Percentiles rank a stretch among this genome's conserved stretches.
Conservation (phyloP, 2,797 vertebrate species). For the Spinibarbus caldwelli region DNA sequence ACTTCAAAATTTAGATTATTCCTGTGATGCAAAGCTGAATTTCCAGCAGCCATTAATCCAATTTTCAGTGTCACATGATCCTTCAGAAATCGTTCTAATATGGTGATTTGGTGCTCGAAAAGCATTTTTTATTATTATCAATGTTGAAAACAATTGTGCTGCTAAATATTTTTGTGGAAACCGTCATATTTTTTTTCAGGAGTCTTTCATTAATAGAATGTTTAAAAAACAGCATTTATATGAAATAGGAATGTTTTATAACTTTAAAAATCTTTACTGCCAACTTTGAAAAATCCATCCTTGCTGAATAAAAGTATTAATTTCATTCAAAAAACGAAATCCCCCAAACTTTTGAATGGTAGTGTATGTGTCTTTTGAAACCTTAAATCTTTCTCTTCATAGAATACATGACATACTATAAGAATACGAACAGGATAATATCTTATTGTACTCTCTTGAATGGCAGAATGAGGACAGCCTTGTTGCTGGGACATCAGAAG, state of each 20-base stretch:
- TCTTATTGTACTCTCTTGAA: background rate
- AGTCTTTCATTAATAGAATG: background rate
- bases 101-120: background rate
- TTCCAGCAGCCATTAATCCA: no score
- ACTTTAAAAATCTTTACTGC: no score
- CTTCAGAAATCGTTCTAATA: background rate
- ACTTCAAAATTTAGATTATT: no score
- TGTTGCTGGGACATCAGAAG: conserved; percentile 89
- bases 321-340: background rate
- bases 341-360: background rate
- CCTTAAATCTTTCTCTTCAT: background rate
- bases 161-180: background rate
- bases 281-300: no score
- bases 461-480: conserved; percentile 88
- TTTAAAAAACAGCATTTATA: no score
- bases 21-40: no score
- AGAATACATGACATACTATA: background rate
- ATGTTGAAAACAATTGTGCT: background rate
- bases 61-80: background rate
- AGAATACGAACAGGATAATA: background rate
- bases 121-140: background rate
- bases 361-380: background rate
- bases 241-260: no score
- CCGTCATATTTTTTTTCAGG: background rate
- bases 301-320: background rate